phyloP scores from a whole-genome alignment of 2,888 invertebrate species.

The Orthonychiurus folsomi region DNA sequence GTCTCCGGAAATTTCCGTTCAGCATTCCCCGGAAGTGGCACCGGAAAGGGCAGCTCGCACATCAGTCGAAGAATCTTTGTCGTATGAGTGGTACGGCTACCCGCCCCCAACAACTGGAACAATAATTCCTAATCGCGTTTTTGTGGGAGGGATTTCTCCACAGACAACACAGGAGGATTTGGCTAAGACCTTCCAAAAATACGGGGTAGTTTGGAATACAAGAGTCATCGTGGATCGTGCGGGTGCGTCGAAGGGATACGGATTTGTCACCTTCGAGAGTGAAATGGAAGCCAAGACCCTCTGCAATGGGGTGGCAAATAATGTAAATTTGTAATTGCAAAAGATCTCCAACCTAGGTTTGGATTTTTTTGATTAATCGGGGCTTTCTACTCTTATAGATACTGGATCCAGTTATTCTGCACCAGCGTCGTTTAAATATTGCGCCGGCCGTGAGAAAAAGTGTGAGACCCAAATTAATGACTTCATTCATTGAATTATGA shows the following conservation, averaged over 20 bases:
- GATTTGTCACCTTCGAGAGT: slow-evolving; percentile 74
- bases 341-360: slow-evolving; percentile 23
- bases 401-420: slow-evolving; percentile 46
- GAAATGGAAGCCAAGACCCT: slow-evolving; percentile 67
- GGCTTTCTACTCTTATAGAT: slow-evolving; percentile 24
- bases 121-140: slow-evolving; percentile 86
- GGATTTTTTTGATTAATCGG: too few relatives aligned
- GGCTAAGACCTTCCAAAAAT: slow-evolving; percentile 79
- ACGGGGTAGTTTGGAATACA: slow-evolving; percentile 72
- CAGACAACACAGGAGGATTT: slow-evolving; percentile 88
- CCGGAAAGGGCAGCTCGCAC: too few relatives aligned
- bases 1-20: too few relatives aligned
- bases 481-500: too few relatives aligned
- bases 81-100: slow-evolving; percentile 40
- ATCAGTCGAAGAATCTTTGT: too few relatives aligned
- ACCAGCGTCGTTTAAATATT: slow-evolving; percentile 73
- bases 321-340: slow-evolving; percentile 11
- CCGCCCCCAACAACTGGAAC: slow-evolving; percentile 59
- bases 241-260: slow-evolving; percentile 88
- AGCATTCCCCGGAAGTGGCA: too few relatives aligned
- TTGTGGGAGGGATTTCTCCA: slow-evolving; percentile 90
- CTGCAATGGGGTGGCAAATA: slow-evolving; percentile 30
- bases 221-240: slow-evolving; percentile 92
- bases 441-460: slow-evolving; percentile 80
- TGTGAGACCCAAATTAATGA: slow-evolving; percentile 44